Evolutionary conservation across 2,888 invertebrate genomes (phyloP).

Genomic region (Acleris emargana): DNA sequence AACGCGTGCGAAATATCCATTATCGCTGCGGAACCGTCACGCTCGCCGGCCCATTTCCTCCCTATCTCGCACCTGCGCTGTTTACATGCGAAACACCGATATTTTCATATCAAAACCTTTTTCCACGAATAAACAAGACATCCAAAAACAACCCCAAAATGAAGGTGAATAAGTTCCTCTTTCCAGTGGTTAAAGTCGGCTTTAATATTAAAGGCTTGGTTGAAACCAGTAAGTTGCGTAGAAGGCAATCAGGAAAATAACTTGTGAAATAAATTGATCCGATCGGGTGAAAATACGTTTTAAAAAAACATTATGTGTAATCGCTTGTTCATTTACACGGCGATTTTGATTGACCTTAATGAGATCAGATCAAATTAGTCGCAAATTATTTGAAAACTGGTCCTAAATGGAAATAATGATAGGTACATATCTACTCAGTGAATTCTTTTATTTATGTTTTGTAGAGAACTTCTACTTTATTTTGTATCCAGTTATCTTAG

Average conservation of each 20-base stretch:
- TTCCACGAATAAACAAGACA: conserved; percentile 28
- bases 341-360: no score
- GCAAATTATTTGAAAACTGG: no score
- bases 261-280: conserved; percentile 32
- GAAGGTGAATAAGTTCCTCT: background rate
- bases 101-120: conserved; percentile 60
- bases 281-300: conserved; percentile 18
- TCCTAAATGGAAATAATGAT: no score
- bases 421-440: no score
- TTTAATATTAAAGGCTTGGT: conserved; percentile 27
- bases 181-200: background rate
- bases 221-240: conserved; percentile 32
- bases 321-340: conserved; percentile 5
- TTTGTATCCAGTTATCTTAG: no score
- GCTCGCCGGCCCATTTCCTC: conserved; percentile 50
- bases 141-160: conserved; percentile 37
- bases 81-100: conserved; percentile 60
- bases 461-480: no score
- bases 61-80: conserved; percentile 50
- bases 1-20: conserved; percentile 32
- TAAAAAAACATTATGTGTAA: conserved; percentile 10
- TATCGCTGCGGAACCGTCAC: conserved; percentile 43
- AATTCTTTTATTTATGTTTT: no score
- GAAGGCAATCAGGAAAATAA: conserved; percentile 36
- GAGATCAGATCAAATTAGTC: no score